Evolutionary conservation across 2,113 vertebrate species (phyloP), one percentile per base, ranked within the genome.

Genomic region (Suricata suricatta): DNA sequence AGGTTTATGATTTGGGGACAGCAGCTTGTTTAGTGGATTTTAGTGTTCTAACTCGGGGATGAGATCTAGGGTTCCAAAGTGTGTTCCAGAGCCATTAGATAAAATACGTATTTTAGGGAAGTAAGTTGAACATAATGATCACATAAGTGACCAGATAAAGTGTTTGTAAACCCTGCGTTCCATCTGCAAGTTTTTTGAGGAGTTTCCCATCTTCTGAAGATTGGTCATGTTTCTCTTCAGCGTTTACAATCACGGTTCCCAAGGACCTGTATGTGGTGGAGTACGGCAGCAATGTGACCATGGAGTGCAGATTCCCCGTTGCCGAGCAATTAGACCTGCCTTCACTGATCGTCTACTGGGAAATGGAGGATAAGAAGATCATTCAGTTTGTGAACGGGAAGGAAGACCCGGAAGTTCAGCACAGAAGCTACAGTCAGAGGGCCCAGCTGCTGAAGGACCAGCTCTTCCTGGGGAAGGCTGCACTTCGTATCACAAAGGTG

Each of bases 251-350:
- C 66, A 98, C 99, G 81, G 98, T 98, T 19, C 98, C 98, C 31
- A 98, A 90, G 77, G 89, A 96, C 10, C 35, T 33, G 0, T 99
- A 99, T 23, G 68, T 6, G 2, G 99, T 98, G 12, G 98, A 99
- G 77, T 98, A 98, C 5, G 98, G 99, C 31, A 98, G 77, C 81
- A 98, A 99, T 0, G 98, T 99, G 38, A 99, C 98, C 15, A 98
- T 99, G 98, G 99, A 99, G 96, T 99, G 99, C 97, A 98, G 23
- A 15, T 99, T 99, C 98, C 98, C 98, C 41, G 98, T 99, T 25
- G 92, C 98, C 2, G n/a, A 97, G 21, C 63, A 79, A 31, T 35
- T 97, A 17, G 74, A 98, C 21, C 35, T 99, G 41, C 7, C 25
- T 13, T 87, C 98, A 27, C 95, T 99, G 97, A 97, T 96, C 14